phyloP scores from a whole-genome alignment of 2,797 vertebrate genomes.

The Alauda arvensis region DNA sequence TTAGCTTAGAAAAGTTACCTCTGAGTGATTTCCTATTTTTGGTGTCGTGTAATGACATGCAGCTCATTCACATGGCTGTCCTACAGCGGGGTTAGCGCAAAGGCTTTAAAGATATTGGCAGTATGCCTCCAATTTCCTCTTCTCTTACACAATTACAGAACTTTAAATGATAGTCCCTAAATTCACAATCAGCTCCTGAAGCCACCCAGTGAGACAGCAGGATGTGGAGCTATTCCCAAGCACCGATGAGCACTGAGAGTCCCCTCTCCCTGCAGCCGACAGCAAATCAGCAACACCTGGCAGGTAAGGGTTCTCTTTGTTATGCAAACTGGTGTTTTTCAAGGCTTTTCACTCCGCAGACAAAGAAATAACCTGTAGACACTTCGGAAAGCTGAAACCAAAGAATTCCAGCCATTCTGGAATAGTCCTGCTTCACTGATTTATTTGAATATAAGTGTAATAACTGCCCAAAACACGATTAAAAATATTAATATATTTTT shows the following conservation, averaged over 20 bases:
- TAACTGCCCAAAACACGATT: not conserved
- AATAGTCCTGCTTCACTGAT: not conserved
- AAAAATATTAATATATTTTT: not conserved
- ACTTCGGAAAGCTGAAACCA: not conserved
- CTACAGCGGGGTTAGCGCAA: not conserved
- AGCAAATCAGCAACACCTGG: not conserved
- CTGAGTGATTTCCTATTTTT: not conserved
- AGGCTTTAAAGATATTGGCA: constrained; percentile 5
- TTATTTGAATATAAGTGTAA: not conserved
- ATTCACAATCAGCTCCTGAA: not conserved
- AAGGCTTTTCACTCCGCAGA: not conserved
- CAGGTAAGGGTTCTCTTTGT: constrained; percentile 16
- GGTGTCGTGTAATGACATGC: not conserved
- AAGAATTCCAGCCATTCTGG: not conserved
- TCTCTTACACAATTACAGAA: not conserved
- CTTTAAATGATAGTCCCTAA: not conserved
- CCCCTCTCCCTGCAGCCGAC: not conserved
- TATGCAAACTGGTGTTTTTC: not conserved
- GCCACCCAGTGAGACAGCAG: not conserved
- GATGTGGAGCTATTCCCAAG: not conserved
- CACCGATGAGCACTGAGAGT: not conserved
- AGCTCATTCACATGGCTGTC: not conserved
- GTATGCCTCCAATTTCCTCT: not conserved
- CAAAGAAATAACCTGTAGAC: not conserved
- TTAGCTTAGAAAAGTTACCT: not conserved